Conservation (phyloP, 2,888 invertebrate species). For the Ophion costatus region DNA sequence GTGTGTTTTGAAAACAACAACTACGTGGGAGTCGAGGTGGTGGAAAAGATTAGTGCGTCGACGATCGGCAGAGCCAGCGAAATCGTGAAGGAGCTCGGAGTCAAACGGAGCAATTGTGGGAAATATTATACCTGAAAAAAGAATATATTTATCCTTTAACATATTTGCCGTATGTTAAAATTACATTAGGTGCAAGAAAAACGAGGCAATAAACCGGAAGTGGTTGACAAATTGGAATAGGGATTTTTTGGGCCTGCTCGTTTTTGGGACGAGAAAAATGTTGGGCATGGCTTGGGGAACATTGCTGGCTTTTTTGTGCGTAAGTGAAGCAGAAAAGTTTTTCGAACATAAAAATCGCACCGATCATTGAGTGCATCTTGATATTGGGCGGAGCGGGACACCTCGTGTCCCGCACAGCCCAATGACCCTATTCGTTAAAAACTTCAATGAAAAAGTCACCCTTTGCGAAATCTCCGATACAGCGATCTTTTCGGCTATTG, state of each 20-base stretch:
- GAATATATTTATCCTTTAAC: not conserved
- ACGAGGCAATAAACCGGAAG: not conserved
- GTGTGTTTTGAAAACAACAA: not conserved
- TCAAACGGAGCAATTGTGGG: not conserved
- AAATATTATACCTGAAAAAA: not conserved
- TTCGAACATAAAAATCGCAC: not conserved
- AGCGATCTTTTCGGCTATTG: not conserved
- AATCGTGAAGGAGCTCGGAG: not conserved
- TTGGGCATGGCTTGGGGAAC: constrained; percentile 13
- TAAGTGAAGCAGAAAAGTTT: constrained; percentile 37
- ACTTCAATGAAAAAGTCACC: too few relatives aligned
- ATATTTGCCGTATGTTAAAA: too few relatives aligned
- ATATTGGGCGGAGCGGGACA: not conserved
- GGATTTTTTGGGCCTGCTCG: not conserved
- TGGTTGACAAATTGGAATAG: not conserved
- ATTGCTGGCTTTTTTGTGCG: constrained; percentile 25
- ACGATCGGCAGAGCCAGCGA: not conserved
- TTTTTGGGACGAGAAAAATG: not conserved
- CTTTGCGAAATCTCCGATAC: not conserved
- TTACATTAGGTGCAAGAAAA: not conserved
- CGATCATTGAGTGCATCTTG: not conserved
- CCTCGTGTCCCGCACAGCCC: too few relatives aligned
- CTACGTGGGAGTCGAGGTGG: not conserved
- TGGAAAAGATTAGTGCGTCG: not conserved
- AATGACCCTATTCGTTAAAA: too few relatives aligned